Evolutionary conservation across 1,140 invertebrate genomes (phyloP), one percentile per base, ranked within the genome.

Genomic region (Aphelenchoides besseyi): DNA sequence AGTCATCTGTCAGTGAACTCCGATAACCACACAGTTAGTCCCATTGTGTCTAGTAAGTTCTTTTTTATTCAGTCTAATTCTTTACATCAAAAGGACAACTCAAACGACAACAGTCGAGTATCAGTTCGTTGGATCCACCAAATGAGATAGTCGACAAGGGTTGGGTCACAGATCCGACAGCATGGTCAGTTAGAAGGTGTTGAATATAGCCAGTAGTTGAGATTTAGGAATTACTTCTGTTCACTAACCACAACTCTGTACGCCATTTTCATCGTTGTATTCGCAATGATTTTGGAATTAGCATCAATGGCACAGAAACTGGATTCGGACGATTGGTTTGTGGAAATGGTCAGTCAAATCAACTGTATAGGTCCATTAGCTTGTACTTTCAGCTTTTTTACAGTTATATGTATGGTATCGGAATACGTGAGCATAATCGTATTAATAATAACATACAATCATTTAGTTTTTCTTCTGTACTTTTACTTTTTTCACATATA

Each of bases 401-500:
- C 69, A 54, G 67, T 5, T 78, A 74, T 36, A 83, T 83, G 81
- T 83, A 83, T 64, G 82, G 82, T 5, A 36, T 69, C 9, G 82
- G 80, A 9, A 72, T 80, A 23, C 16, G 3, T 48, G 41, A 48
- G 41, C n/a, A n/a, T 48, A 23, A 48, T 48, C 41, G 41, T 48
- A 16, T 23, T 48, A n/a, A n/a, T 48, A 23, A 23, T 16, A 48
- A 48, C 41, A 48, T 48, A 12, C 41, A 23, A 12, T 48, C 41
- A 48, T 48, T 48, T 23, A 29, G 78, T 82, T 5, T 83, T 84
- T 67, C 70, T 83, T 32, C 28, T 73, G 9, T 83, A 81, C 63
- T 83, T 75, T 62, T 83, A 83, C 66, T 48, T 84, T 2, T 80
- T 83, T 54, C 78, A 83, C 48, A 75, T 83, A 5, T 75, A 83